These are phyloP conservation scores for Pandemis heparana DNA, from an alignment of 2,888 invertebrate species.

Conservation along the genomic window DNA sequence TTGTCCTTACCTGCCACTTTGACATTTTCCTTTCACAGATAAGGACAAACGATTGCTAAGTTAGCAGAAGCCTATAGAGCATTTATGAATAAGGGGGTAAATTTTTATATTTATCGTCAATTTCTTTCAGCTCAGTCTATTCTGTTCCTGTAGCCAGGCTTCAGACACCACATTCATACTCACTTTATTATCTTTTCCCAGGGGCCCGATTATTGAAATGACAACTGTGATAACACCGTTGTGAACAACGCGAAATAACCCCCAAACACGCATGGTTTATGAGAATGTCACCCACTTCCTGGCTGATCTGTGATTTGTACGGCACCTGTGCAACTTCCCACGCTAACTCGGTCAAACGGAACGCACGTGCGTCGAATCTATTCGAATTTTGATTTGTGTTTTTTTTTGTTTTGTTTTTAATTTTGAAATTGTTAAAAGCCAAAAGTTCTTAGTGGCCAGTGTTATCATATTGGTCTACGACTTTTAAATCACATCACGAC, in stretches of 20 bases:
- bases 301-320: conserved; percentile 36
- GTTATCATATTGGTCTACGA: not conserved
- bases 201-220: no score
- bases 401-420: conserved; percentile 17
- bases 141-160: no score
- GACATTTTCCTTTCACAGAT: no score
- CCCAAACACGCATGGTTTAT: conserved; percentile 34
- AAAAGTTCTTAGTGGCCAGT: not conserved
- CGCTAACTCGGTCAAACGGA: conserved; percentile 33
- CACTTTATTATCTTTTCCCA: no score
- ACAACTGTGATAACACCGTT: not conserved
- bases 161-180: no score
- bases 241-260: not conserved
- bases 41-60: no score
- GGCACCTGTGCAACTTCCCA: conserved; percentile 38
- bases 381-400: conserved; percentile 28
- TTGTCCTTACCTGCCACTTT: no score
- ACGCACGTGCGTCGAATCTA: conserved; percentile 35
- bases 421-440: not conserved
- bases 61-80: no score
- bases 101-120: no score
- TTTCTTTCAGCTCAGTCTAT: no score
- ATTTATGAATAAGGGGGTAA: no score
- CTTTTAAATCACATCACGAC: no score
- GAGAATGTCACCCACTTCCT: conserved; percentile 36